These are phyloP conservation scores for Hyposoter dolosus DNA, from an alignment of 2,888 invertebrate species.

Conservation along the genomic window DNA sequence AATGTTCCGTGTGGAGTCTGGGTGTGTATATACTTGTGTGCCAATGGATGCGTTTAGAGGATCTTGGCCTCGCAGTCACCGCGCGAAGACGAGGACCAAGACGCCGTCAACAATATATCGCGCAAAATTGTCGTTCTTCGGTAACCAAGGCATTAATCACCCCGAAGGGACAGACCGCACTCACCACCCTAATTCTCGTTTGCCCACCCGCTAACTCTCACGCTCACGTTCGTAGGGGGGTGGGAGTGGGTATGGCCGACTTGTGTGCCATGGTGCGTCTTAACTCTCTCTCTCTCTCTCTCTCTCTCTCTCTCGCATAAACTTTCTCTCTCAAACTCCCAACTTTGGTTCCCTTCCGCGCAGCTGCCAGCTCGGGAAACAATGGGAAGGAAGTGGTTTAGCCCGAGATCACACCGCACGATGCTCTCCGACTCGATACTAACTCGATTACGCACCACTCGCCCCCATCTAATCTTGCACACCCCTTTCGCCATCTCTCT, in stretches of 20 bases:
- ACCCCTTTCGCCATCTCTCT: conserved; percentile 38
- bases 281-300: conserved; percentile 41
- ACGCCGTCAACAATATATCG: conserved; percentile 68
- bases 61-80: conserved; percentile 49
- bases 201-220: conserved; percentile 61
- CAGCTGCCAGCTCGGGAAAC: conserved; percentile 57
- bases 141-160: conserved; percentile 73
- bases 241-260: conserved; percentile 27
- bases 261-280: conserved; percentile 49
- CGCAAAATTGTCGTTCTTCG: conserved; percentile 73
- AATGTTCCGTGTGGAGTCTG: conserved; percentile 63
- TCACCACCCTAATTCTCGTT: conserved; percentile 70
- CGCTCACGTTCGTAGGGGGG: conserved; percentile 37
- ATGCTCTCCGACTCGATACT: conserved; percentile 69
- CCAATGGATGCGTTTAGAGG: conserved; percentile 13
- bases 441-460: conserved; percentile 69
- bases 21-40: conserved; percentile 10
- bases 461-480: conserved; percentile 61
- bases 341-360: conserved; percentile 18
- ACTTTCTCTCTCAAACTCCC: neutral
- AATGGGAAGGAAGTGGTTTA: conserved; percentile 67
- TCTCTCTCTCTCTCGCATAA: conserved; percentile 22
- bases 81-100: conserved; percentile 49
- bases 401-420: conserved; percentile 60
- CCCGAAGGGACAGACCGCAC: conserved; percentile 69